These are phyloP conservation scores for Paraescarpia echinospica DNA, from an alignment of 1,140 invertebrate genomes.

Conservation along the genomic window DNA sequence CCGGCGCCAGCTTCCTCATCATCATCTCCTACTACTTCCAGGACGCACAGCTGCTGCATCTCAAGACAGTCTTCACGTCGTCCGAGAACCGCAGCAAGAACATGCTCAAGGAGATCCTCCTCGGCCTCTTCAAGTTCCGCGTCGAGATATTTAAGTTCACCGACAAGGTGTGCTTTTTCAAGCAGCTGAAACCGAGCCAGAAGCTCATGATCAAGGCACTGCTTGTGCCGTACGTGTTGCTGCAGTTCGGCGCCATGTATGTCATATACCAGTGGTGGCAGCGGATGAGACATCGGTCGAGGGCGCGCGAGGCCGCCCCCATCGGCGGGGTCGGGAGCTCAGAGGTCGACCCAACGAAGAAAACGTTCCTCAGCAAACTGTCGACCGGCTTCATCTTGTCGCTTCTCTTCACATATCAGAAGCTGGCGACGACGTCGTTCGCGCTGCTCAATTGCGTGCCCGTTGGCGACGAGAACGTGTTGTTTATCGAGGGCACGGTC, in stretches of 20 bases:
- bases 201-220: constrained; percentile 20
- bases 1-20: constrained; percentile 28
- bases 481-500: constrained; percentile 25
- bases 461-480: constrained; percentile 19
- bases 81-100: constrained; percentile 16
- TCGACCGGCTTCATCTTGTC: constrained; percentile 25
- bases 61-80: constrained; percentile 22
- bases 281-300: background rate
- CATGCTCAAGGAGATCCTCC: constrained; percentile 28
- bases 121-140: constrained; percentile 29
- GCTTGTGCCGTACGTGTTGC: constrained; percentile 24
- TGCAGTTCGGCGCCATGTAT: constrained; percentile 28
- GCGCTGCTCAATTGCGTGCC: constrained; percentile 28
- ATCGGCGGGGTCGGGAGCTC: background rate
- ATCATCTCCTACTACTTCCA: constrained; percentile 30
- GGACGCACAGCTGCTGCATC: constrained; percentile 27
- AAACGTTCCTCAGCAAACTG: constrained; percentile 18
- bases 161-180: constrained; percentile 26
- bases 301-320: background rate
- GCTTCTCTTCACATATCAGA: constrained; percentile 29
- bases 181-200: constrained; percentile 9
- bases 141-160: constrained; percentile 28
- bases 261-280: constrained; percentile 25
- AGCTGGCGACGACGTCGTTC: constrained; percentile 26
- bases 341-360: background rate